Evolutionary conservation across 2,113 vertebrate species (phyloP).

Genomic region (Albula glossodonta): DNA sequence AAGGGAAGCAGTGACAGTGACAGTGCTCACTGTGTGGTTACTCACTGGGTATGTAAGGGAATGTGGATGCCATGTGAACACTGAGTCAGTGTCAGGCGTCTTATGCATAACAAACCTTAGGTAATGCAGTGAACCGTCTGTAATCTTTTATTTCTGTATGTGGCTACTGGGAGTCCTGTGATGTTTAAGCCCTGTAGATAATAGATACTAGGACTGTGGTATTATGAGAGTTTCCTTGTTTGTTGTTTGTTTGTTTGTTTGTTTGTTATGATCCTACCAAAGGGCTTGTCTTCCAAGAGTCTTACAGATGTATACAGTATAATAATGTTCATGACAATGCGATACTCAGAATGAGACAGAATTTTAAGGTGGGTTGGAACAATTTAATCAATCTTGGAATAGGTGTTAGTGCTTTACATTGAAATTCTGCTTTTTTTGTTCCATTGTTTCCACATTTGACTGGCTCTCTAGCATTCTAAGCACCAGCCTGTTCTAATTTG

Average conservation of each 20-base stretch:
- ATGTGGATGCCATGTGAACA: background rate
- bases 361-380: background rate
- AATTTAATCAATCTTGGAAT: background rate
- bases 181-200: background rate
- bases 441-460: too few relatives aligned
- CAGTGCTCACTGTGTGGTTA: background rate
- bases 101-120: background rate
- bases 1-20: background rate
- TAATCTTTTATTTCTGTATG: background rate
- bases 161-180: background rate
- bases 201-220: background rate
- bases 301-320: background rate
- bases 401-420: background rate
- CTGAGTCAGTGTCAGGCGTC: background rate
- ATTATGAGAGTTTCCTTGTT: background rate
- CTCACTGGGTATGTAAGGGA: background rate
- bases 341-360: background rate
- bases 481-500: too few relatives aligned
- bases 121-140: background rate
- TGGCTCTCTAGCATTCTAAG: too few relatives aligned
- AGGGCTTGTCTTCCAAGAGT: background rate
- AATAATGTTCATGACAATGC: background rate
- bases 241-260: background rate
- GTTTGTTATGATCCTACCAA: background rate
- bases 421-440: too few relatives aligned